Base-by-base conservation (phyloP, 2,113 vertebrate genomes). In the Orycteropus afer region DNA sequence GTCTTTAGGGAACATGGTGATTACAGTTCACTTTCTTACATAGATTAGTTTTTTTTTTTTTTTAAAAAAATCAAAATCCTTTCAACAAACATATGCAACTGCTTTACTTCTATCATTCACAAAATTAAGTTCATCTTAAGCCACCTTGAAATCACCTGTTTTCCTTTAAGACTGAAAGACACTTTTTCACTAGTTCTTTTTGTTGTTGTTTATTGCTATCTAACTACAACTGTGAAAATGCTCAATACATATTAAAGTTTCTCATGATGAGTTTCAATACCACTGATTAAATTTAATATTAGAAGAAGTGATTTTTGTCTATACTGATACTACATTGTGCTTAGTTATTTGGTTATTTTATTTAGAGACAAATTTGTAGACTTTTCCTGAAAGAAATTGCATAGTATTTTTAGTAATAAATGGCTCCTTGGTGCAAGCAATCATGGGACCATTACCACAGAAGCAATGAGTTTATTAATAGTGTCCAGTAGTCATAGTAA, bases 301-400 rank as follows among this genome's bases (percentile, higher is more conserved):
- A 23, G 32, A 76, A 78, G 47, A 91, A 78, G 37, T 34, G 77
- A 63, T 78, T 96, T 82, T 96, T 93, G 59, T 90, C 40, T n/a
- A 71, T 80, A 71, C 94, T 92, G 49, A 87, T 55, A 22, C 80
- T 42, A 8, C 9, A 71, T 49, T 69, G 23, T 45, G 32, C 57
- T 93, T 77, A 3, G 22, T 90, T 69, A 88, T 93, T 94, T n/a
- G n/a, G n/a, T 91, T 95, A 89, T 92, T 61, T 97, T 61, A 94
- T 63, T 90, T 90, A 63, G 40, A 88, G 32, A 81, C 25, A 29
- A 86, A 93, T 90, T 83, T 85, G 73, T 67, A 86, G 81, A 89
- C 25, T 13, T 82, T 32, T 67, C 67, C 78, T 89, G 22, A 93
- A 77, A 86, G 37, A 85, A 63, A 86, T 0, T 77, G 25, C 25